Percentiles rank a stretch among this genome's conserved stretches.
Evolutionary conservation across 2,113 vertebrate genomes (phyloP).

Genomic region (Todiramphus saurophagus): DNA sequence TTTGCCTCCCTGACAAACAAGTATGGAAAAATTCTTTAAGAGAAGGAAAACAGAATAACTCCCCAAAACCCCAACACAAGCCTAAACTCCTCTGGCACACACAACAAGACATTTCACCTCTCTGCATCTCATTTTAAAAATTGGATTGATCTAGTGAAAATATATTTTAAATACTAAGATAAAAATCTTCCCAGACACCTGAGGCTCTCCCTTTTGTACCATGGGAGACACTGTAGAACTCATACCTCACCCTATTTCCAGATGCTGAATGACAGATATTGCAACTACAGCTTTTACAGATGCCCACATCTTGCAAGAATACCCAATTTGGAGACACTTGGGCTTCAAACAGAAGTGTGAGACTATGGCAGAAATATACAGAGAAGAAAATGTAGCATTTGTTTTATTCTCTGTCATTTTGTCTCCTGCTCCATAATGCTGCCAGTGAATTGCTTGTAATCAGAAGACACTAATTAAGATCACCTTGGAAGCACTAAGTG

Average conservation of each 20-base stretch:
- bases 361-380: neutral
- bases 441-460: neutral
- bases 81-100: neutral
- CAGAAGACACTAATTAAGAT: neutral
- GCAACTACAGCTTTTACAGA: neutral
- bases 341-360: rapidly evolving
- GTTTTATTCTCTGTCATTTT: neutral
- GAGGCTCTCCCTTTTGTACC: neutral
- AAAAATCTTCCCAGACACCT: neutral
- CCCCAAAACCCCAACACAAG: too few species aligned
- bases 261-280: rapidly evolving
- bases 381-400: neutral
- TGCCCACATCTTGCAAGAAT: neutral
- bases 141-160: neutral
- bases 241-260: rapidly evolving
- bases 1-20: too few species aligned
- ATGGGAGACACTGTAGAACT: neutral
- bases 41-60: too few species aligned
- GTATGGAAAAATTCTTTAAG: too few species aligned
- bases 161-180: neutral
- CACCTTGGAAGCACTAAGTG: neutral
- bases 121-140: neutral
- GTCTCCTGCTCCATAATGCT: neutral
- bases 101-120: neutral
- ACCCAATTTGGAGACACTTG: neutral